phyloP scores from a whole-genome alignment of 2,888 invertebrate genomes.

The Leuctra nigra region DNA sequence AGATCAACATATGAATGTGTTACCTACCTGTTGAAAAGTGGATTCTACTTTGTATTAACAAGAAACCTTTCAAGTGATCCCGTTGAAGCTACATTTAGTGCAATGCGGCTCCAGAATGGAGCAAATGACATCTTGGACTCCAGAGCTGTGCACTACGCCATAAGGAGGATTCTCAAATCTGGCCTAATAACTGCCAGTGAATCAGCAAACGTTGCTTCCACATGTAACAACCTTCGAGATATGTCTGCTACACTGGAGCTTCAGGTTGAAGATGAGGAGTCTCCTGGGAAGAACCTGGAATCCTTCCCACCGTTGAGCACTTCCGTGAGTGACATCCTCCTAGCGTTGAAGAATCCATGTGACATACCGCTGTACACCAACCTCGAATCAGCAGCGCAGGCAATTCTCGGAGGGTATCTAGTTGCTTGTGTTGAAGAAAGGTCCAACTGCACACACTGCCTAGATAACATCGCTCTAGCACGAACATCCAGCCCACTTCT shows the following conservation, averaged over 20 bases:
- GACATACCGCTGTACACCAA: background rate
- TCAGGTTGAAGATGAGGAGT: background rate
- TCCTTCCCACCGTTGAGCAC: background rate
- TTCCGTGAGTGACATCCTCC: background rate
- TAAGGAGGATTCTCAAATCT: background rate
- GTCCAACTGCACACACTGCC: background rate
- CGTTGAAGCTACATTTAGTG: background rate
- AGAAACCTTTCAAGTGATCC: constrained; percentile 1
- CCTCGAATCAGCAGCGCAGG: background rate
- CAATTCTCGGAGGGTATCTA: background rate
- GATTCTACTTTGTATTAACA: constrained; percentile 1
- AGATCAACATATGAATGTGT: background rate
- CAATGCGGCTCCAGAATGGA: background rate
- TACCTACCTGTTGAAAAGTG: background rate
- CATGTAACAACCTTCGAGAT: no score
- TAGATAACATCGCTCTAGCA: background rate
- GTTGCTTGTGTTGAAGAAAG: background rate
- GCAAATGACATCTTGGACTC: background rate
- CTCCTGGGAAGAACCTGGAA: background rate
- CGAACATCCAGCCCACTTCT: background rate
- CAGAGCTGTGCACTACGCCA: background rate
- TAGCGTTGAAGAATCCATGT: background rate
- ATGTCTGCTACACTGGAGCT: background rate
- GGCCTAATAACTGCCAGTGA: background rate
- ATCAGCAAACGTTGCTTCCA: no score